phyloP scores from a whole-genome alignment of 1,140 invertebrate species.

The Charaxes varanes region DNA sequence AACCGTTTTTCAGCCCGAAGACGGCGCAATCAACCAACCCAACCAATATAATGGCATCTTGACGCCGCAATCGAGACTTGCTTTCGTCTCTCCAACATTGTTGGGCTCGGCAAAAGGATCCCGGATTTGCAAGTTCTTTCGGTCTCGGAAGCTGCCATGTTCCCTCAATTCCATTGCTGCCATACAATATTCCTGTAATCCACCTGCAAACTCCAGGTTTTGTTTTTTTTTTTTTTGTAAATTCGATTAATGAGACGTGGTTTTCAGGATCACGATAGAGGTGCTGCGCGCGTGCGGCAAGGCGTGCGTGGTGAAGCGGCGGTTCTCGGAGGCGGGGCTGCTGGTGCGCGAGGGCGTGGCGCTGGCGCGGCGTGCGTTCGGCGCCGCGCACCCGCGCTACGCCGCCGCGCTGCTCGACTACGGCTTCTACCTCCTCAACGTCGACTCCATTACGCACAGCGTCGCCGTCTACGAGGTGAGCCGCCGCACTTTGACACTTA shows the following conservation, averaged over 20 bases:
- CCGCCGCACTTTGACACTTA: too few species aligned
- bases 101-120: too few species aligned
- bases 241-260: not conserved
- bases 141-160: too few species aligned
- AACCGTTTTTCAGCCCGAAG: too few species aligned
- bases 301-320: conserved; percentile 89
- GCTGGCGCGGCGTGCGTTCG: conserved; percentile 80
- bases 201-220: too few species aligned
- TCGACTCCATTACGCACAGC: conserved; percentile 88
- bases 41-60: too few species aligned
- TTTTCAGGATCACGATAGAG: conserved; percentile 82
- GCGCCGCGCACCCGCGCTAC: conserved; percentile 83
- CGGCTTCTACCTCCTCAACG: conserved; percentile 92
- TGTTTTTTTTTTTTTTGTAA: conserved; percentile 1
- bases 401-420: conserved; percentile 90
- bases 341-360: conserved; percentile 88
- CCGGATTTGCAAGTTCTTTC: too few species aligned
- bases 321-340: conserved; percentile 86
- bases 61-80: too few species aligned
- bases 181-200: too few species aligned
- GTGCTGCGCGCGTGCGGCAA: conserved; percentile 88
- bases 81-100: too few species aligned
- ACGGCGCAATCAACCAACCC: too few species aligned
- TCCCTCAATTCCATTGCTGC: too few species aligned
- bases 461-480: conserved; percentile 86